Evolutionary conservation across 2,113 vertebrate genomes (phyloP), one percentile per base, ranked within the genome.

Genomic region (Manacus vitellinus): DNA sequence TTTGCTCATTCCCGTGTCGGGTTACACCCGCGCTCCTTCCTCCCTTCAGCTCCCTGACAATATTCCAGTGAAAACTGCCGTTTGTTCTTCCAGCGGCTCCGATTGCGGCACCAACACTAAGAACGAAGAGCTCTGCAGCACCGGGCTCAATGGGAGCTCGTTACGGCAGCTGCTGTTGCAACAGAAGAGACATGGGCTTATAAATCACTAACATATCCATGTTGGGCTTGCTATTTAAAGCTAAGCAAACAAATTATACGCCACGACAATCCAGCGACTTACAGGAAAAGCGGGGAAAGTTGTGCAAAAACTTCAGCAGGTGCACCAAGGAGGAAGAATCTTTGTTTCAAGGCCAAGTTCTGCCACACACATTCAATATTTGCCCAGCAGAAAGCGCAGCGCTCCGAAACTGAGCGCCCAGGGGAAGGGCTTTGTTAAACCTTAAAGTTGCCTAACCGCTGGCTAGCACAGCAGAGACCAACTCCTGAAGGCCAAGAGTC

Each of bases 11-110:
- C 83, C 77, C 68, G 6, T 35, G 31, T 96, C 72, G 71, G 79
- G 95, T 95, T 95, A 97, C 95, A 97, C 94, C 94, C 95, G 49
- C 20, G 2, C 23, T n/a, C 62, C 30, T 74, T 92, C 72, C 92
- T 65, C 65, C 33, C 66, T n/a, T 55, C 66, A 30, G 86, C 81
- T 35, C 49, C 74, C 54, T 4, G 23, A 61, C 85, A 41, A 8
- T 52, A 75, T 23, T 75, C 14, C 71, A 4, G 39, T 54, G 66
- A 54, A 76, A 28, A 0, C 1, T 31, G 6, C 39, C 59, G 4
- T 23, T 67, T 24, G 44, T 51, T 71, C 58, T 6, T 4, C 5
- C 39, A 66, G 47, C 49, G 15, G 89, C 49, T 24, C 58, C 8
- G 17, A 70, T 35, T 2, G 17, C 2, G 46, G 75, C 28, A 22